Base-by-base conservation (phyloP, 2,797 vertebrate genomes). In the Oryzias sinensis region DNA sequence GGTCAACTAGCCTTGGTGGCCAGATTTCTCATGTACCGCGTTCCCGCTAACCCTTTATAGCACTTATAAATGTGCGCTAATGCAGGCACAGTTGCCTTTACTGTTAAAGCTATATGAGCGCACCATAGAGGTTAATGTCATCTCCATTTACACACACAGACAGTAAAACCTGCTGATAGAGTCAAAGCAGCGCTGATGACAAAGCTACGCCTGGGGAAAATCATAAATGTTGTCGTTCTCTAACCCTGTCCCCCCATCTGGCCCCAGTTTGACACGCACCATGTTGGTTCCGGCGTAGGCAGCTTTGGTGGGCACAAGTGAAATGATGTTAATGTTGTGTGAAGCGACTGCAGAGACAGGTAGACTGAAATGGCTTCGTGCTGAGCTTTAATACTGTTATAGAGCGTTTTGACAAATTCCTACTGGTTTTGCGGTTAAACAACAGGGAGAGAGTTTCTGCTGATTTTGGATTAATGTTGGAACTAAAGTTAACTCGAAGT, bases 51-150 rank as follows among this genome's bases (percentile, higher is more conserved):
- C 64, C 53, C 18, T 78, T 86, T 84, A 83, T 73, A 70, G 83
- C 59, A 51, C 71, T 70, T 80, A 79, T 89, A 86, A 89, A 88
- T 83, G 74, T 84, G 74, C 81, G 70, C 76, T 79, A 67, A 86
- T 80, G 63, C 69, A 74, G 72, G 68, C 81, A 65, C 68, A 50
- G 84, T 86, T 85, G 80, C 67, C 72, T 71, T 81, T 64, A 71
- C 80, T 77, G 67, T 83, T 81, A 63, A 72, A 53, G 48, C 44
- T 68, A 79, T 74, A 76, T 73, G 58, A 52, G 65, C 55, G 56
- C 56, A 65, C 76, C 61, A 50, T 69, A 68, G 71, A 69, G 80
- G 84, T 86, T 85, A 81, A 86, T 72, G 65, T 54, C 29, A 25
- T 64, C 61, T 74, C 73, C 76, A 71, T 82, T 81, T 85, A 81